Evolutionary conservation across 2,797 vertebrate species (phyloP), one percentile per base, ranked within the genome.

Genomic region (Potorous gilbertii): DNA sequence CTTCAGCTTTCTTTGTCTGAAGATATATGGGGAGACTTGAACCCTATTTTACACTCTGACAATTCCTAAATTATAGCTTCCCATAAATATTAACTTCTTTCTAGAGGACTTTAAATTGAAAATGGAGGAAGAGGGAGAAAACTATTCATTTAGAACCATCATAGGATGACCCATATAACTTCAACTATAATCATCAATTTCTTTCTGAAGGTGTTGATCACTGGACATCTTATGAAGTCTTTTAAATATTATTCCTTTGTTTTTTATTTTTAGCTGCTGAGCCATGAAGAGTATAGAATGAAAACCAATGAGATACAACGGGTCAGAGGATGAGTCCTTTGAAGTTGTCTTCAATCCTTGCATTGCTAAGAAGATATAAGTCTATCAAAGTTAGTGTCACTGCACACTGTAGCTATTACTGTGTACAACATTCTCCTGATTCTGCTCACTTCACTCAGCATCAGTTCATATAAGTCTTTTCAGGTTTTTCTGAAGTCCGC

Each of bases 221-320:
- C 34, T 91, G 55, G 92, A 27, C 18, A 55, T 92, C 55, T 93
- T 57, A 34, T 56, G 40, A 28, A 90, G 52, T 55, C 66, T 96
- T 14, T 8, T 31, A 62, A 29, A 55, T 93, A 57, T 4, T n/a
- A 93, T 90, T 92, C 50, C 55, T 91, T 40, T 27, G 59, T 74
- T 94, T 90, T 87, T 18, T 8, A 89, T 93, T 94, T 96, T 66
- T 55, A 95, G 40, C 55, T 55, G n/a, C 62, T 81, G 52, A 94
- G 46, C 54, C 62, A 12, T 66, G 66, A 91, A 34, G 92, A 94
- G 74, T 81, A 50, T 34, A 54, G 10, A 54, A 40, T 50, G 34
- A 74, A 94, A 89, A 92, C 21, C 50, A 92, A 90, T 55, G 52
- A 54, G 52, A 90, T 95, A 55, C 21, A 55, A n/a, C 52, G 52